A percentile compares a stretch with the other conserved stretches of the same genome.
Conservation (phyloP, 2,113 vertebrate genomes). For the Suricata suricatta region DNA sequence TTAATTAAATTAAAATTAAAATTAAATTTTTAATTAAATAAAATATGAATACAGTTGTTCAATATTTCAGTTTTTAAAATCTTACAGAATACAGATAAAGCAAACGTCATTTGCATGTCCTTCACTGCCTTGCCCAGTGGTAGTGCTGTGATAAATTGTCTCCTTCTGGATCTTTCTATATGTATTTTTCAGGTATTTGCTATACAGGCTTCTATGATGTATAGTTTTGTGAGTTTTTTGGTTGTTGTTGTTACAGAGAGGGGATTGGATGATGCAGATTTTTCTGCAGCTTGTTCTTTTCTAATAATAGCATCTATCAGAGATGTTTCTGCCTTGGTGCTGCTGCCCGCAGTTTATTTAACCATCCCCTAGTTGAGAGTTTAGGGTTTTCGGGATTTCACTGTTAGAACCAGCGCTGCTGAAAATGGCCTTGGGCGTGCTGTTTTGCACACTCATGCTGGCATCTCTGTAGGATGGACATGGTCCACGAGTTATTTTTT, state of each 20-base stretch:
- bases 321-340: not conserved
- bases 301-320: not conserved
- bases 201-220: not conserved
- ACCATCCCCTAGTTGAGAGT: not conserved
- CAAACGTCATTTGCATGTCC: not conserved
- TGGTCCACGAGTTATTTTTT: accelerated
- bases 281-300: not conserved
- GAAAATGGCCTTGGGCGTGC: not conserved
- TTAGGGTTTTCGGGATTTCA: not conserved
- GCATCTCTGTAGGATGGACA: not conserved
- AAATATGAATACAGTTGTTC: not conserved
- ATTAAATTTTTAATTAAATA: not conserved
- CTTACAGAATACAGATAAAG: not conserved
- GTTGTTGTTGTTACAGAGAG: not conserved
- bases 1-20: too few relatives aligned
- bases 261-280: not conserved
- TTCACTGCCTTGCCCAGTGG: not conserved
- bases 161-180: not conserved
- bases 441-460: accelerated
- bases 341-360: not conserved
- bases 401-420: not conserved
- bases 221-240: not conserved
- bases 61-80: not conserved
- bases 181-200: not conserved
- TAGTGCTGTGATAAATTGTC: not conserved